Evolutionary conservation across 2,888 invertebrate genomes (phyloP), one percentile per base, ranked within the genome.

Genomic region (Eupsilia transversa): DNA sequence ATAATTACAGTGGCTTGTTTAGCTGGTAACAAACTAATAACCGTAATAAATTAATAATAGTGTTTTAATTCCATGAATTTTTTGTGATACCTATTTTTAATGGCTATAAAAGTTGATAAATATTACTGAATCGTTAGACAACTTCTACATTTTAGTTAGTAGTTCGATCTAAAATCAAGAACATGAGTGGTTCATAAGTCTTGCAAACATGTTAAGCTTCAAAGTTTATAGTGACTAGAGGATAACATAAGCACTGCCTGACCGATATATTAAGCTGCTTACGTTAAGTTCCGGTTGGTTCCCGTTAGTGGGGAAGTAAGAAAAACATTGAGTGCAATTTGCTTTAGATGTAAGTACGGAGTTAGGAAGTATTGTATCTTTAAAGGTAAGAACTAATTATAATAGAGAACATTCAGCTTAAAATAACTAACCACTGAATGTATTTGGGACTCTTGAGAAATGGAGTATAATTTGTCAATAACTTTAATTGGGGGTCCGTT

Each of bases 201-300:
- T 82, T 57, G 30, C 23, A 63, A 82, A 74, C 63, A 60, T 56
- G 35, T 33, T 59, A 52, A 68, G 65, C 61, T 54, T 56, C 41
- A 56, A 74, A 64, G 80, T 69, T 65, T 79, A 65, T 27, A 52
- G 65, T 43, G 49, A 81, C 49, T 69, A 63, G 33, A 57, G 43
- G 61, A 63, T 72, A 72, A 81, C 60, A 76, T 52, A 69, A 82
- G 85, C 38, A 41, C n/a, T 69, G 27, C n/a, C 56, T 54, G 74
- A 63, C 71, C 60, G 66, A 76, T 60, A 35, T 83, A 63, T 64
- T 76, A 80, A 84, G 81, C 69, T 56, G 69, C 84, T 84, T 82
- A 84, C 56, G 67, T 75, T 52, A 38, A 69, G 65, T 80, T 83
- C 46, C 35, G 43, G 6, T 41, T 30, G 52, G 71, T 68, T 84